Evolutionary conservation across 2,113 vertebrate species (phyloP), one percentile per base, ranked within the genome.

Genomic region (Protobothrops mucrosquamatus): DNA sequence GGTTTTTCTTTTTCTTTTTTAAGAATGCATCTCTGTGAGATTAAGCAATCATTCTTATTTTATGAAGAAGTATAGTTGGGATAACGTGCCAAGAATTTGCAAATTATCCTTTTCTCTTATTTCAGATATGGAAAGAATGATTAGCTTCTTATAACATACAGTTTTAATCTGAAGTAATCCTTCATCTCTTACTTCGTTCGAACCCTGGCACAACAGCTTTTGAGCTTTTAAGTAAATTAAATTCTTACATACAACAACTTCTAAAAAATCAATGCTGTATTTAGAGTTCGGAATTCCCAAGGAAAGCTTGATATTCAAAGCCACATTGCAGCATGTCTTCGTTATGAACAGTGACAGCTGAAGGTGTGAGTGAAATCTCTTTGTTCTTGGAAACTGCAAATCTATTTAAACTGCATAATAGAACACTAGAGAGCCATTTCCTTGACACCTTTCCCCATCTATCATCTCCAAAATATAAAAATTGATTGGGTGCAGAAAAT

Each of bases 371-470:
- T 90, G 11, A 95, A 95, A 81, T 55, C 92, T 90, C 90, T 97
- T 95, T 95, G 89, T 97, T 97, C 94, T 94, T 95, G 51, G 59
- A 96, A 95, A 93, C 87, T 95, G 90, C 96, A 95, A 93, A 95
- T 92, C 88, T 93, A 89, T 96, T 96, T 95, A 91, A 96, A 89
- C 87, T 88, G 90, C 52, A 95, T 94, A 95, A 96, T 97, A 93
- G 96, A 96, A 96, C 94, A 95, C 92, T 86, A 92, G 91, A 95
- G 95, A 96, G 94, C 64, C 89, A 94, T 97, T 96, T 97, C 93
- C 26, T 34, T 94, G 93, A 95, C 94, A 94, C 93, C 92, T 94
- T 93, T 95, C 93, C 85, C 87, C 94, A 93, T 95, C 93, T n/a
- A 15, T 97, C 91, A 94, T 89, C 64, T 88, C 87, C 93, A 89